These are phyloP conservation scores for Eupithecia inturbata DNA, from an alignment of 2,888 invertebrate genomes.

Conservation along the genomic window DNA sequence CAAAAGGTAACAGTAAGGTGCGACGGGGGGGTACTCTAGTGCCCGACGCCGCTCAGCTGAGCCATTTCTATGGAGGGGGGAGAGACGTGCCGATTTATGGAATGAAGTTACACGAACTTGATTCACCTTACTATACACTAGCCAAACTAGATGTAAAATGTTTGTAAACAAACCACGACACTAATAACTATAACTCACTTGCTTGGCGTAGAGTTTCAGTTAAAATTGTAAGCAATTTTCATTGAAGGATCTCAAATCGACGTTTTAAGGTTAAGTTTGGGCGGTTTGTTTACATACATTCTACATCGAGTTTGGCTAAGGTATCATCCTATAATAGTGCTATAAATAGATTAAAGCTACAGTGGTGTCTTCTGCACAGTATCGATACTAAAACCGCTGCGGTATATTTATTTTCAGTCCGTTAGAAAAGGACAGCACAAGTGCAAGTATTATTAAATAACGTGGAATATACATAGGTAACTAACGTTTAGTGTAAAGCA, in stretches of 20 bases:
- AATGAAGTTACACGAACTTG: conserved; percentile 33
- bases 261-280: too few relatives aligned
- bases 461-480: conserved; percentile 11
- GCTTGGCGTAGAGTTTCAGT: too few relatives aligned
- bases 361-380: conserved; percentile 9
- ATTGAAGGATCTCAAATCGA: too few relatives aligned
- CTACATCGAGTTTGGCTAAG: too few relatives aligned
- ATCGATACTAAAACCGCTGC: not conserved
- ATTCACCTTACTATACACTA: conserved; percentile 31
- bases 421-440: conserved; percentile 1
- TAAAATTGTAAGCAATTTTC: too few relatives aligned
- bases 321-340: conserved; percentile 29
- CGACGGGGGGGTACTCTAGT: conserved; percentile 12
- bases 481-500: conserved; percentile 20
- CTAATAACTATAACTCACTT: too few relatives aligned
- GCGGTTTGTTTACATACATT: too few relatives aligned
- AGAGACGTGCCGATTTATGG: conserved; percentile 36
- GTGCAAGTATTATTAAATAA: not conserved
- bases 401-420: not conserved
- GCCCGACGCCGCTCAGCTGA: conserved; percentile 28
- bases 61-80: conserved; percentile 22
- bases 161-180: too few relatives aligned
- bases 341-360: conserved; percentile 31
- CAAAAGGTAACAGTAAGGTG: conserved; percentile 21
- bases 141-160: too few relatives aligned